A percentile compares a stretch with the other conserved stretches of the same genome.
Evolutionary conservation across 2,797 vertebrate genomes (phyloP).

Genomic region (Clarias platycephalus): DNA sequence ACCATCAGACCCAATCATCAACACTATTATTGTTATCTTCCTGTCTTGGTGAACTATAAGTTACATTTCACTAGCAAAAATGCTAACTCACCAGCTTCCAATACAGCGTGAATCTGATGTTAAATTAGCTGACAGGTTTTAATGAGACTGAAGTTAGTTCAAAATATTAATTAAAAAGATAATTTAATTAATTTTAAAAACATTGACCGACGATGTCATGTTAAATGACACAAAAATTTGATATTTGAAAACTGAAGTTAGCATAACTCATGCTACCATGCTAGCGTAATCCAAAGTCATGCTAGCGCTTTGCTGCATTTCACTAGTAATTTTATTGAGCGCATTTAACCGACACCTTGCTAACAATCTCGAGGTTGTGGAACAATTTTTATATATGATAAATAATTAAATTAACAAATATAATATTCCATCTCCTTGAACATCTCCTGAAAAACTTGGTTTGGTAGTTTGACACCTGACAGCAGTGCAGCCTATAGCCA

Average conservation of each 20-base stretch:
- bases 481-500: not conserved
- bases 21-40: not conserved
- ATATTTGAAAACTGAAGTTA: not conserved
- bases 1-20: not conserved
- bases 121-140: not conserved
- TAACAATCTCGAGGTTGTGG: not conserved
- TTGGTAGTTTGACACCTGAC: conserved; percentile 35
- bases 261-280: not conserved
- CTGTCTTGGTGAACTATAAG: not conserved
- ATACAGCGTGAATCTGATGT: not conserved
- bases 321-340: not conserved
- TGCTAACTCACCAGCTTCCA: not conserved
- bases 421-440: not conserved
- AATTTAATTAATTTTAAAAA: not conserved
- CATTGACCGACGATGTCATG: not conserved
- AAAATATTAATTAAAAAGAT: not conserved
- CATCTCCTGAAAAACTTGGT: not conserved
- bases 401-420: too few relatives aligned
- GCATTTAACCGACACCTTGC: not conserved
- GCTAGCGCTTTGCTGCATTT: not conserved
- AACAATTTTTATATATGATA: not conserved
- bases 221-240: not conserved
- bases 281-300: not conserved
- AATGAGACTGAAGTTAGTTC: not conserved
- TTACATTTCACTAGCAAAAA: not conserved